Evolutionary conservation across 2,888 invertebrate genomes (phyloP).

Genomic region (Apoda limacodes): DNA sequence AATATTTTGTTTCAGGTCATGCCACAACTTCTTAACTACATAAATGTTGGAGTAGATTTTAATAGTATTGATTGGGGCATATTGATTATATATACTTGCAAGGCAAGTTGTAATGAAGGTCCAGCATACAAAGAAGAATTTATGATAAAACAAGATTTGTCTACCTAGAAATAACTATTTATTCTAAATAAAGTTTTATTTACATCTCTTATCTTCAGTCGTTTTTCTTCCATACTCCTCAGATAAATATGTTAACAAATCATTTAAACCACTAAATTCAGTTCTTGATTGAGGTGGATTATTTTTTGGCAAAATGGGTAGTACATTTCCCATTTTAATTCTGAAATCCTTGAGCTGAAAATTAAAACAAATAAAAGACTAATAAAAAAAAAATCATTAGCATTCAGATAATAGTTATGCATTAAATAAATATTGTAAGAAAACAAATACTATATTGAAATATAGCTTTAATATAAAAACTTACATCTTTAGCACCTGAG

Average conservation of each 20-base stretch:
- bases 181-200: conserved; percentile 12
- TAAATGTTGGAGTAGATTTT: conserved; percentile 72
- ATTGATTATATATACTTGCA: conserved; percentile 87
- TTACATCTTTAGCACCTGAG: conserved; percentile 86
- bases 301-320: conserved; percentile 83
- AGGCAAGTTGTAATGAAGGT: conserved; percentile 76
- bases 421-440: not conserved
- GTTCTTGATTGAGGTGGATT: conserved; percentile 84
- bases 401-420: conserved; percentile 1
- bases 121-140: conserved; percentile 81
- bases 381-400: conserved; percentile 6
- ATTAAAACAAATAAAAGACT: too few species aligned
- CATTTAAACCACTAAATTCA: conserved; percentile 87
- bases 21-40: conserved; percentile 81
- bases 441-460: not conserved
- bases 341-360: conserved; percentile 85
- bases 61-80: conserved; percentile 91
- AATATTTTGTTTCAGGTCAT: conserved; percentile 72
- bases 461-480: too few species aligned
- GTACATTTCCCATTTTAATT: conserved; percentile 78
- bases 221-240: conserved; percentile 60
- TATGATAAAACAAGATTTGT: conserved; percentile 87
- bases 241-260: conserved; percentile 83
- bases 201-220: conserved; percentile 26
- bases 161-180: too few species aligned